A percentile compares a stretch with the other conserved stretches of the same genome.
Conservation (phyloP, 2,797 vertebrate genomes). For the Molossus molossus region DNA sequence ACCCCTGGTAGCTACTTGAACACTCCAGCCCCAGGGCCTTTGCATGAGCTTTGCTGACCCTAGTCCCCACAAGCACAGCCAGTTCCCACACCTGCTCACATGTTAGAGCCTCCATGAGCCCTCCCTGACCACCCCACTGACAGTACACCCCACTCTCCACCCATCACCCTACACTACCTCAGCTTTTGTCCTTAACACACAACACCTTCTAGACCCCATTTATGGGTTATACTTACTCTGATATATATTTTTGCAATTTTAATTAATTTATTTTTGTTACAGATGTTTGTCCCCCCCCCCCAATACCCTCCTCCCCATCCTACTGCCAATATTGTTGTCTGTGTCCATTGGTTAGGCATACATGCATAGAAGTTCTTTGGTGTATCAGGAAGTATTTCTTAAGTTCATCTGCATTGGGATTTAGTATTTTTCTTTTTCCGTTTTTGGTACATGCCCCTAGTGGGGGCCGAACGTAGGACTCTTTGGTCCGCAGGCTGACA, state of each 20-base stretch:
- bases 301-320: no score
- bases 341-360: no score
- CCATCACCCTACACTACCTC: not conserved
- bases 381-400: no score
- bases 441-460: no score
- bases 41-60: not conserved
- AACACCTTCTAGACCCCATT: not conserved
- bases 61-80: not conserved
- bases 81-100: not conserved
- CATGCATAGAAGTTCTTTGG: no score
- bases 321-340: no score
- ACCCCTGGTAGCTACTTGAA: not conserved
- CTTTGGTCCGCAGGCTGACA: no score
- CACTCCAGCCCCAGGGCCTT: not conserved
- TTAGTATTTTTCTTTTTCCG: no score
- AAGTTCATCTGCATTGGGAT: not conserved
- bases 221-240: not conserved
- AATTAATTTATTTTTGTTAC: no score
- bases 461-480: no score
- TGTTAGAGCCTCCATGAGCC: not conserved
- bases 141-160: not conserved
- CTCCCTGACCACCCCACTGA: no score
- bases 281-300: no score
- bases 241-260: not conserved
- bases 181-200: not conserved